These are phyloP conservation scores for Pristionchus mayeri DNA, from an alignment of 2,888 invertebrate genomes.

Conservation along the genomic window DNA sequence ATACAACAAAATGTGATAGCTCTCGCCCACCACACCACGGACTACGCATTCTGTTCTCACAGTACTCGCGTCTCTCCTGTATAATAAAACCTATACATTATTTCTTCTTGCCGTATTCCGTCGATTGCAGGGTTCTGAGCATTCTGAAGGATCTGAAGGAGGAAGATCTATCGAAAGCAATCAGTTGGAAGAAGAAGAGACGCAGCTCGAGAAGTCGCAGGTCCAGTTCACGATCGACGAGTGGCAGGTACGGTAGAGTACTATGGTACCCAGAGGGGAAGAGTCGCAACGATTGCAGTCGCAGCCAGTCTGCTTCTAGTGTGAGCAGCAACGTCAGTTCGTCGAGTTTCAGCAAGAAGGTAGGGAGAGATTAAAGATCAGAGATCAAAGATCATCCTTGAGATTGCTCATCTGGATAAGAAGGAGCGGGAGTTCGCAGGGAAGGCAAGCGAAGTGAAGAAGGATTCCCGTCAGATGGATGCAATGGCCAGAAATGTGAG, in stretches of 20 bases:
- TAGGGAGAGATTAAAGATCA: no score
- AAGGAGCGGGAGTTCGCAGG: background rate
- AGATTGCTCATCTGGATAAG: conserved; percentile 11
- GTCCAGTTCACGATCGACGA: background rate
- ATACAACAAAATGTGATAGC: no score
- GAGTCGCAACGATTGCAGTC: background rate
- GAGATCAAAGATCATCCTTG: background rate
- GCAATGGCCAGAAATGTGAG: conserved; percentile 23
- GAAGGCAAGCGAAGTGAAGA: background rate
- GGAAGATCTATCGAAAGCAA: background rate
- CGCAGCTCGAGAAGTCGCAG: background rate
- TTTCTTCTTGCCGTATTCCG: no score
- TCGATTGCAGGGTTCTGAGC: background rate
- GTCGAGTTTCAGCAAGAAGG: conserved; percentile 26
- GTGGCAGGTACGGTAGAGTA: background rate
- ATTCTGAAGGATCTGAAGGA: conserved; percentile 12
- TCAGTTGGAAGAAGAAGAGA: background rate
- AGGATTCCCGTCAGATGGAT: background rate
- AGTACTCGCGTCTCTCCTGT: no score
- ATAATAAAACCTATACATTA: no score
- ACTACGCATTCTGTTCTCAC: no score
- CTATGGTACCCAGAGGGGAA: background rate
- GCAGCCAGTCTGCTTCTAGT: background rate
- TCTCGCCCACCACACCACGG: no score
- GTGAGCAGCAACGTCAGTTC: no score